Evolutionary conservation across 2,113 vertebrate genomes (phyloP).

Genomic region (Lophochroa leadbeateri): DNA sequence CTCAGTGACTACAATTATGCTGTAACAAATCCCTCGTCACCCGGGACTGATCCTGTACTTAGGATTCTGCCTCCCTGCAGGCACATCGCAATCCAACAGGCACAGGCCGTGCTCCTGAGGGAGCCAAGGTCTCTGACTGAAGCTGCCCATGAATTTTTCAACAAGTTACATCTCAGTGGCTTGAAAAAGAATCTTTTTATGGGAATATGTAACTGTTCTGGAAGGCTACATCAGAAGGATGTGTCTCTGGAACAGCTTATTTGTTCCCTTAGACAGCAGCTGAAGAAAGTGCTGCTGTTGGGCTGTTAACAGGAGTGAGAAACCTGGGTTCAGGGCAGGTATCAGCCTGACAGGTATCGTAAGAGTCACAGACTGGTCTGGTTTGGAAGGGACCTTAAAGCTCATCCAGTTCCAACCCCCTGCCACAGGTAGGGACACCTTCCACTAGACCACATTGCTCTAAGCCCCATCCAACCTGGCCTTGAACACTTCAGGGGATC

Average conservation of each 20-base stretch:
- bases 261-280: not conserved
- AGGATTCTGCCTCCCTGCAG: not conserved
- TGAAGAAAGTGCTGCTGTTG: not conserved
- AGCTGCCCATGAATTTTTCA: conserved; percentile 39
- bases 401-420: too few species aligned
- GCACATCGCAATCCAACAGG: not conserved
- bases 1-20: not conserved
- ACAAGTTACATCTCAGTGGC: not conserved
- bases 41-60: not conserved
- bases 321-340: not conserved
- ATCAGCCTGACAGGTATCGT: not conserved
- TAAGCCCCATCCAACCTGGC: not conserved
- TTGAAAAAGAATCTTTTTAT: not conserved
- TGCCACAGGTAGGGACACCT: too few species aligned
- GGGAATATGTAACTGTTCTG: not conserved
- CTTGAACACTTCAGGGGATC: not conserved
- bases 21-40: not conserved
- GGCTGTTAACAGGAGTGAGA: not conserved
- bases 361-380: not conserved
- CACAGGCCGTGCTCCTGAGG: not conserved
- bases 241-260: not conserved
- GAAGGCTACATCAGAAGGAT: not conserved
- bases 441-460: not conserved
- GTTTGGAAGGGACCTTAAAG: not conserved
- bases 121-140: not conserved